Percentiles rank a stretch among this genome's conserved stretches.
Conservation (phyloP, 2,113 vertebrate genomes). For the Protobothrops flavoviridis region DNA sequence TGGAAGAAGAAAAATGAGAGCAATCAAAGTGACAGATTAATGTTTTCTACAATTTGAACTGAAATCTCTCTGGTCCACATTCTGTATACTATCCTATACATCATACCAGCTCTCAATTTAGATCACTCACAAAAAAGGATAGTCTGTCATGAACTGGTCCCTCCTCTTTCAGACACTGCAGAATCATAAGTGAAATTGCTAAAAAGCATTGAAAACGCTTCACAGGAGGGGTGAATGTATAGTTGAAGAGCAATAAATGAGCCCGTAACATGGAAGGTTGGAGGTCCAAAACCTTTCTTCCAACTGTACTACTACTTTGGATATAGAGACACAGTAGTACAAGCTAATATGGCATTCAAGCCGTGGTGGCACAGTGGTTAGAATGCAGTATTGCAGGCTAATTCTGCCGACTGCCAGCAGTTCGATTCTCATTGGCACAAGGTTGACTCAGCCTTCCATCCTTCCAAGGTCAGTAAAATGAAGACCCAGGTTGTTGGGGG, state of each 20-base stretch:
- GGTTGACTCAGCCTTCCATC: no score
- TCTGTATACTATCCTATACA: not conserved
- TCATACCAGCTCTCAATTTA: not conserved
- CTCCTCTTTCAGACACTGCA: not conserved
- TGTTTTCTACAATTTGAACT: not conserved
- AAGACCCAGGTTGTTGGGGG: no score
- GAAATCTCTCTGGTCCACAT: not conserved
- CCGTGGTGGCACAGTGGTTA: not conserved
- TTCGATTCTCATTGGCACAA: no score
- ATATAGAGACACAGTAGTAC: not conserved
- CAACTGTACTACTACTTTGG: not conserved
- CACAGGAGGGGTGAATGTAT: not conserved
- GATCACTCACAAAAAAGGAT: not conserved
- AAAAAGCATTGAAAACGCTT: not conserved
- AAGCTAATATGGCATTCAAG: not conserved
- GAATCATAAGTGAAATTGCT: not conserved
- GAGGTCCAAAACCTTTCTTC: not conserved
- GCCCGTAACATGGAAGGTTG: not conserved
- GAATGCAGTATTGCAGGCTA: not conserved
- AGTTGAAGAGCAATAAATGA: not conserved
- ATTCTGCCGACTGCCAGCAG: not conserved
- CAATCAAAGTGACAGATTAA: not conserved
- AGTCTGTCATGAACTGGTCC: not conserved
- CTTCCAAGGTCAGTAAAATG: no score
- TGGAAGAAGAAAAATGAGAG: not conserved